Evolutionary conservation across 2,888 invertebrate genomes (phyloP).

Genomic region (Caenorhabditis angaria): DNA sequence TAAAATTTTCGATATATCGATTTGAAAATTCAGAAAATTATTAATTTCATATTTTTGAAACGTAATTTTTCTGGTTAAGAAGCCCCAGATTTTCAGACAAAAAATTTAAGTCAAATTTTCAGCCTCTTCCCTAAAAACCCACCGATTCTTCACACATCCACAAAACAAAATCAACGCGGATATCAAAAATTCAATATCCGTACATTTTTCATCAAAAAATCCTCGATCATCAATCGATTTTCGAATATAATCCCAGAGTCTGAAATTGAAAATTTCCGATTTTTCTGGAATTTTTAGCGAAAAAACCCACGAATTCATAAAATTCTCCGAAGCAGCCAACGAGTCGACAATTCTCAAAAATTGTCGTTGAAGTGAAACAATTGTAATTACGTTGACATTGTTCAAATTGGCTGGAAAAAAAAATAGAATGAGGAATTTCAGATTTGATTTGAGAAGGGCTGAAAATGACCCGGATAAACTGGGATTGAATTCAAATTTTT

Average conservation of each 20-base stretch:
- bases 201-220: constrained; percentile 5
- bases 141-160: constrained; percentile 2
- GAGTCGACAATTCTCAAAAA: constrained; percentile 22
- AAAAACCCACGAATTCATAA: constrained; percentile 16
- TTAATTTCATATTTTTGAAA: no score
- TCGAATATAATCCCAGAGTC: background rate
- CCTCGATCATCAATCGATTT: background rate
- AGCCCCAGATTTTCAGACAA: no score
- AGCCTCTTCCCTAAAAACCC: no score
- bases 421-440: background rate
- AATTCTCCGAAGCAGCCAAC: constrained; percentile 18
- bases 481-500: no score
- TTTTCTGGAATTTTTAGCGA: background rate
- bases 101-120: no score
- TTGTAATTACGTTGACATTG: background rate
- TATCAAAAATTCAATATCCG: background rate
- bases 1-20: constrained; percentile 20
- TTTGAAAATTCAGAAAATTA: constrained; percentile 5
- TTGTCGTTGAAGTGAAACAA: constrained; percentile 19
- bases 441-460: no score
- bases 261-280: background rate
- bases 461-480: no score
- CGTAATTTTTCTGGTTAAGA: no score
- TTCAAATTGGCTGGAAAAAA: background rate
- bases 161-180: constrained; percentile 8